A percentile compares a stretch with the other conserved stretches of the same genome.
Conservation (phyloP, 1,140 invertebrate species). For the Lutraria rhynchaena region DNA sequence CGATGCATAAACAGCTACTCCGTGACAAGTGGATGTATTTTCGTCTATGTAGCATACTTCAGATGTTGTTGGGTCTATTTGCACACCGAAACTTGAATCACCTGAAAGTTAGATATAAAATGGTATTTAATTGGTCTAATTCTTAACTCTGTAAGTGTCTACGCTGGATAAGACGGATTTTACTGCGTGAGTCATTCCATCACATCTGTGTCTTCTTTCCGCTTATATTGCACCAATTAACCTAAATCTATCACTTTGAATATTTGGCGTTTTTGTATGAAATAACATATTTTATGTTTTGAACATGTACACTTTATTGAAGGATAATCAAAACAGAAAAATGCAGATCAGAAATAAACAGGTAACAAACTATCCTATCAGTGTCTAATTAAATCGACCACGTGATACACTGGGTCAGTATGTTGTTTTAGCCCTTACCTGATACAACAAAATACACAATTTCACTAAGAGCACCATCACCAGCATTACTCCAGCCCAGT, state of each 20-base stretch:
- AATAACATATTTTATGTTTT: too few species aligned
- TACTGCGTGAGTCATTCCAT: background rate
- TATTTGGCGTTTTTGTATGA: too few species aligned
- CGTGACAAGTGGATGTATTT: slow-evolving; percentile 10
- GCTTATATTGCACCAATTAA: background rate
- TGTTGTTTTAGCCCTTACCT: too few species aligned
- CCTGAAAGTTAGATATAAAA: slow-evolving; percentile 2
- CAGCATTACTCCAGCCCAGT: slow-evolving; percentile 52
- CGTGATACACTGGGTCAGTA: too few species aligned
- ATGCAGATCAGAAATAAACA: too few species aligned
- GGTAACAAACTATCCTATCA: too few species aligned
- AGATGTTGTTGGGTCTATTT: slow-evolving; percentile 63
- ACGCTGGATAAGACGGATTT: background rate
- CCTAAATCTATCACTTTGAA: background rate
- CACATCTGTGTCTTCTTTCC: too few species aligned
- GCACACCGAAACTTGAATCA: slow-evolving; percentile 24
- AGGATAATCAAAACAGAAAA: too few species aligned
- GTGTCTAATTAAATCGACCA: too few species aligned
- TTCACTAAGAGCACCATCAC: slow-evolving; percentile 56
- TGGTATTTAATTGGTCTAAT: background rate
- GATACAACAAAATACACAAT: slow-evolving; percentile 56
- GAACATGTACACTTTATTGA: too few species aligned
- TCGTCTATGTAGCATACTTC: slow-evolving; percentile 51
- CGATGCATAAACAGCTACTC: too few species aligned
- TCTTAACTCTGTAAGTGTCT: too few species aligned